Conservation (phyloP, 2,888 invertebrate species). For the Xylota segnis region DNA sequence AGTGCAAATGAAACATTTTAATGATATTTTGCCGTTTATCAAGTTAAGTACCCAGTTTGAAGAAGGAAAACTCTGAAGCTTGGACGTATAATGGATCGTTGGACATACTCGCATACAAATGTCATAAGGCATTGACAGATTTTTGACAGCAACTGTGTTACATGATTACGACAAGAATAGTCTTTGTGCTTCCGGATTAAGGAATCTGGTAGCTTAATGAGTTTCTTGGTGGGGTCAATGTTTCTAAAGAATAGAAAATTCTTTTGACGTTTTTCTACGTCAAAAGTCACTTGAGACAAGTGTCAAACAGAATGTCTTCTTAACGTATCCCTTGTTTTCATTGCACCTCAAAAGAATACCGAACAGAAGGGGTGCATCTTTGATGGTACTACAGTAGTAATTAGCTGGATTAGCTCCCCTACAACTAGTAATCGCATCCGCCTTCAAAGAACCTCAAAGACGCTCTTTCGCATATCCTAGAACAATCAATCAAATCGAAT, state of each 20-base stretch:
- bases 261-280: background rate
- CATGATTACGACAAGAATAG: too few relatives aligned
- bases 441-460: slow-evolving; percentile 55
- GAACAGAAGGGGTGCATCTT: background rate
- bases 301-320: background rate
- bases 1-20: slow-evolving; percentile 3
- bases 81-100: background rate
- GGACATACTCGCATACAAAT: too few relatives aligned
- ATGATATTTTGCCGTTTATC: slow-evolving; percentile 3
- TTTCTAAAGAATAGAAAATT: background rate
- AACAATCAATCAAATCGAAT: slow-evolving; percentile 68
- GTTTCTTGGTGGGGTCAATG: background rate
- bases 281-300: background rate
- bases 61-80: background rate
- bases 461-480: slow-evolving; percentile 40
- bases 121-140: background rate
- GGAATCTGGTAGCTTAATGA: too few relatives aligned
- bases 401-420: slow-evolving; percentile 38
- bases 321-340: background rate
- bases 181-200: too few relatives aligned
- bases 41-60: background rate
- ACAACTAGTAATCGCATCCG: slow-evolving; percentile 43
- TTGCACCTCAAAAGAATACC: slow-evolving; percentile 8
- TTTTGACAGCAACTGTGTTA: too few relatives aligned
- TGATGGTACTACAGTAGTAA: slow-evolving; percentile 25